phyloP scores from a whole-genome alignment of 1,140 invertebrate genomes.

The Physella acuta region DNA sequence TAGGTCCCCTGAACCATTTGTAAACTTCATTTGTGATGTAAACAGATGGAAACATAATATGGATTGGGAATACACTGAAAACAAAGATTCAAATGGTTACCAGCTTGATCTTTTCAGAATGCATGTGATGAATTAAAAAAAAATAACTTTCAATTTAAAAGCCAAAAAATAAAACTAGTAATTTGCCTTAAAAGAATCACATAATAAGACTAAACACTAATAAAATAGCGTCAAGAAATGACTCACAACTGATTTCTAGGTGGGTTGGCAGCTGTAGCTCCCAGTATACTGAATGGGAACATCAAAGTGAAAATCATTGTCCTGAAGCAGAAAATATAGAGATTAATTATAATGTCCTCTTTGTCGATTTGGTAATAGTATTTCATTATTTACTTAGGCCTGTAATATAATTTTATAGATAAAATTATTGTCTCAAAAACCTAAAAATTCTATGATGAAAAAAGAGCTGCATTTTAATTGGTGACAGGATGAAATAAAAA shows the following conservation, averaged over 20 bases:
- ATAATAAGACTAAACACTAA: too few relatives aligned
- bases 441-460: not conserved
- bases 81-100: not conserved
- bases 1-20: not conserved
- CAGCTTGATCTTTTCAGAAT: too few relatives aligned
- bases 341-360: not conserved
- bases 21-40: constrained; percentile 20
- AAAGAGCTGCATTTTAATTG: not conserved
- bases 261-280: constrained; percentile 16
- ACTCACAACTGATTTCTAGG: constrained; percentile 20
- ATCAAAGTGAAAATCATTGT: constrained; percentile 21
- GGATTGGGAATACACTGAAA: constrained; percentile 17
- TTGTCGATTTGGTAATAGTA: not conserved
- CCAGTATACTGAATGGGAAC: constrained; percentile 25
- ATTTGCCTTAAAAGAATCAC: too few relatives aligned
- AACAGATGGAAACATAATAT: constrained; percentile 23
- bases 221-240: too few relatives aligned
- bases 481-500: not conserved
- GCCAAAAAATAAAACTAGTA: too few relatives aligned
- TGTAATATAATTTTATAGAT: not conserved
- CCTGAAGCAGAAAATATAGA: constrained; percentile 7
- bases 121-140: too few relatives aligned
- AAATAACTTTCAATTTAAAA: too few relatives aligned
- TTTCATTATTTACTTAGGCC: not conserved
- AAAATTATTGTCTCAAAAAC: not conserved